These are phyloP conservation scores for Mustela nigripes DNA, from an alignment of 2,113 vertebrate species.

Conservation along the genomic window DNA sequence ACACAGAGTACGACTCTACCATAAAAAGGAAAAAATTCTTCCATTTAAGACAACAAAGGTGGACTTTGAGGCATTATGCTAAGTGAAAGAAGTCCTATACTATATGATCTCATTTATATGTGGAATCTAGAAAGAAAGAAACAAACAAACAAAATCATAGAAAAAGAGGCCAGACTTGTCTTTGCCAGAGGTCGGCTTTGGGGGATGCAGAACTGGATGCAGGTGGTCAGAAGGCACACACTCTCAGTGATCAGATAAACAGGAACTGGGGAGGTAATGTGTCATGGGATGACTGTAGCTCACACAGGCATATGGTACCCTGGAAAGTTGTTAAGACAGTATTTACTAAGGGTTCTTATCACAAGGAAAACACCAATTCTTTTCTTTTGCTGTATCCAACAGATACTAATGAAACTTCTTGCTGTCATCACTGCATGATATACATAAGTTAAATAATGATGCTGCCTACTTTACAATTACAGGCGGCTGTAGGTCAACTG, in stretches of 20 bases:
- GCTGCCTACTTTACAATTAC: background rate
- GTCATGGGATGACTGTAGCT: background rate
- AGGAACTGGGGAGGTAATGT: background rate
- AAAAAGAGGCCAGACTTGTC: background rate
- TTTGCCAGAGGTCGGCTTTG: background rate
- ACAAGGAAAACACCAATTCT: background rate
- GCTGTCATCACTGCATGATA: background rate
- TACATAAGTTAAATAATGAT: background rate
- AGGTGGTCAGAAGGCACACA: background rate
- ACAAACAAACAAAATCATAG: background rate
- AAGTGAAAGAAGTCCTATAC: background rate
- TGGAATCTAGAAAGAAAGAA: background rate
- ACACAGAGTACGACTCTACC: background rate
- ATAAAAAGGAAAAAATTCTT: background rate
- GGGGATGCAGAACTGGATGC: background rate
- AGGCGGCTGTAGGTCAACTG: background rate
- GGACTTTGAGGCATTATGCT: background rate
- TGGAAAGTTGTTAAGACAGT: background rate
- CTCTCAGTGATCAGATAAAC: background rate
- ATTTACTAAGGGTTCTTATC: background rate
- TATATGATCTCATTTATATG: background rate
- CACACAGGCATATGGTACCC: background rate
- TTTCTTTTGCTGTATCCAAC: background rate
- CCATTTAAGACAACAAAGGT: background rate
- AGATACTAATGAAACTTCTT: background rate